Evolutionary conservation across 2,797 vertebrate species (phyloP).

Genomic region (Glyptemys insculpta): DNA sequence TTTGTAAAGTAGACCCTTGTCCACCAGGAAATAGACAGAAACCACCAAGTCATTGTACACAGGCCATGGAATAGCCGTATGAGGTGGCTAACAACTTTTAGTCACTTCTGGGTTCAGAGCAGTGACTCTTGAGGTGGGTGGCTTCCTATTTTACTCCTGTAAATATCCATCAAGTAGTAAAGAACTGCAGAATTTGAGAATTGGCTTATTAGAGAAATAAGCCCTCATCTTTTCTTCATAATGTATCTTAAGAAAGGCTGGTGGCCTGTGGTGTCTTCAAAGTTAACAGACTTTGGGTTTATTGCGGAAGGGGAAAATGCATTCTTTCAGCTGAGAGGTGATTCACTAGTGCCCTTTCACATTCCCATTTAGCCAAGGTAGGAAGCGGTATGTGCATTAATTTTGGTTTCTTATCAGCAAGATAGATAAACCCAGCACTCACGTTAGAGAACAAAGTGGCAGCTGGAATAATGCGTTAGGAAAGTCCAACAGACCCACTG

Average conservation of each 20-base stretch:
- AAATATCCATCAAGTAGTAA: neutral
- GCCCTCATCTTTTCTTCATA: neutral
- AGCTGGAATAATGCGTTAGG: neutral
- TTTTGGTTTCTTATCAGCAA: neutral
- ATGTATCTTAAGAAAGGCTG: neutral
- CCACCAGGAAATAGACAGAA: neutral
- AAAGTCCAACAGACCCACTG: neutral
- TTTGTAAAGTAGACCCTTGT: neutral
- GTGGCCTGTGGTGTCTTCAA: neutral
- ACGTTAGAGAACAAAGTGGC: neutral
- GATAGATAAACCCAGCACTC: neutral
- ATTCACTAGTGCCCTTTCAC: neutral
- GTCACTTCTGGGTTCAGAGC: neutral
- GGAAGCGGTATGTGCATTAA: neutral
- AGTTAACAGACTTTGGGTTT: neutral
- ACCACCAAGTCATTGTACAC: neutral
- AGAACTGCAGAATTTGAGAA: neutral
- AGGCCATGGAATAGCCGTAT: neutral
- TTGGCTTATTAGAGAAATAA: neutral
- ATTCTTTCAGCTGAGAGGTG: neutral
- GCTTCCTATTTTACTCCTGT: neutral
- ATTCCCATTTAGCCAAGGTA: neutral
- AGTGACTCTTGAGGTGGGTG: neutral
- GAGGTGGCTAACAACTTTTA: neutral
- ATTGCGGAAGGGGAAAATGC: neutral